Percentiles rank a stretch among this genome's conserved stretches.
These are phyloP conservation scores for Phanerotoma sp. DNA, from an alignment of 2,888 invertebrate genomes.

Conservation along the genomic window DNA sequence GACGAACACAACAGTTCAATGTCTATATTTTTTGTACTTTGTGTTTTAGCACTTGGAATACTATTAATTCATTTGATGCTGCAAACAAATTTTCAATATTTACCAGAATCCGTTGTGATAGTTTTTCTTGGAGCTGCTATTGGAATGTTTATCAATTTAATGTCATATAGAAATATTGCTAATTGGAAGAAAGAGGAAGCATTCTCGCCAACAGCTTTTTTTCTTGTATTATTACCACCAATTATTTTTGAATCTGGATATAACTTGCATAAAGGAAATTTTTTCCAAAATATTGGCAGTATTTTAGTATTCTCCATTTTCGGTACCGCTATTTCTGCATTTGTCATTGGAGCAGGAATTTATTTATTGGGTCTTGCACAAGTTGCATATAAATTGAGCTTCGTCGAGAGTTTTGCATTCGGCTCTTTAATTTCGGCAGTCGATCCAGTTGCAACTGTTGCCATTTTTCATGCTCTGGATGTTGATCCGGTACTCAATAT, in stretches of 20 bases:
- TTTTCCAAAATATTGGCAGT: conserved; percentile 98
- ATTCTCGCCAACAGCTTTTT: conserved; percentile 97
- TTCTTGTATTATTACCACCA: conserved; percentile 92
- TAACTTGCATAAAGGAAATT: conserved; percentile 96
- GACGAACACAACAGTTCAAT: conserved; percentile 96
- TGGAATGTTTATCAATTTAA: conserved; percentile 85
- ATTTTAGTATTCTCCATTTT: conserved; percentile 97
- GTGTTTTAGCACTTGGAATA: conserved; percentile 92
- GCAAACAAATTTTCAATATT: conserved; percentile 92
- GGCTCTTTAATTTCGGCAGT: conserved; percentile 98
- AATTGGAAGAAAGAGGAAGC: conserved; percentile 98
- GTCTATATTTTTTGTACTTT: conserved; percentile 97
- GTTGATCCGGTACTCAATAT: conserved; percentile 98
- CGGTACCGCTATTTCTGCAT: conserved; percentile 95
- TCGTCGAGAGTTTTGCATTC: conserved; percentile 98
- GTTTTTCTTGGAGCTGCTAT: conserved; percentile 93
- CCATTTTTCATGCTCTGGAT: conserved; percentile 97
- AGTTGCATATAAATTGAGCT: conserved; percentile 87
- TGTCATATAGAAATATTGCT: conserved; percentile 85
- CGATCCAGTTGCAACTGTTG: conserved; percentile 98
- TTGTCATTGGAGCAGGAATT: conserved; percentile 95
- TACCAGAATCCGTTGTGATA: conserved; percentile 97
- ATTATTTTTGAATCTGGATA: conserved; percentile 99
- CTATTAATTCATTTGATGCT: conserved; percentile 92
- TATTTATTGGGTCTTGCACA: conserved; percentile 91